phyloP scores from a whole-genome alignment of 2,888 invertebrate species.

The Lordiphosa andalusiaca region DNA sequence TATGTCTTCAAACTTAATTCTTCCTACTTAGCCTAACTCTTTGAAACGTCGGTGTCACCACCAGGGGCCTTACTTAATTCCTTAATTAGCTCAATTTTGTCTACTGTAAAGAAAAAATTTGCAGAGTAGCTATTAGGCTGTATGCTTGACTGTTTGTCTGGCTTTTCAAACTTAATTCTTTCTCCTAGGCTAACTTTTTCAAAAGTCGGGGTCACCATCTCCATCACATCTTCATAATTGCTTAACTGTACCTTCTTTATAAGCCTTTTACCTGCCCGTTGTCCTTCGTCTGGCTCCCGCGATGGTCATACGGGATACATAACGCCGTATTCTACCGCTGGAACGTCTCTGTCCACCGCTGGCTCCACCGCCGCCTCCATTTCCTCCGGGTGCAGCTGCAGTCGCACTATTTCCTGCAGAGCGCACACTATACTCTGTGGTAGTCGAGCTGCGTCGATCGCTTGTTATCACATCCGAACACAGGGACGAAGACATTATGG shows the following conservation, averaged over 20 bases:
- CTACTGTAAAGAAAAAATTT: too few species aligned
- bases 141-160: too few species aligned
- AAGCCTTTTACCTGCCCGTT: slow-evolving; percentile 78
- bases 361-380: neutral
- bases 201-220: slow-evolving; percentile 2
- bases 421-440: slow-evolving; percentile 76
- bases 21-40: too few species aligned
- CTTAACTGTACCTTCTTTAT: neutral
- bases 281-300: slow-evolving; percentile 79
- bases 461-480: slow-evolving; percentile 78
- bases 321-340: slow-evolving; percentile 78
- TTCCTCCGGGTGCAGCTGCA: neutral
- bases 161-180: too few species aligned
- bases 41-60: too few species aligned
- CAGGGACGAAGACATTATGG: slow-evolving; percentile 79
- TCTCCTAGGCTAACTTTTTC: too few species aligned
- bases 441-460: slow-evolving; percentile 78
- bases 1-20: too few species aligned
- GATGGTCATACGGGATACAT: slow-evolving; percentile 79
- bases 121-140: too few species aligned
- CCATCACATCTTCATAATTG: too few species aligned
- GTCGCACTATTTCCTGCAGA: slow-evolving; percentile 33
- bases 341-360: slow-evolving; percentile 72
- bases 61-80: too few species aligned
- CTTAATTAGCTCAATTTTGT: too few species aligned